phyloP scores from a whole-genome alignment of 2,113 vertebrate genomes.

The Microcebus ravelobensis region DNA sequence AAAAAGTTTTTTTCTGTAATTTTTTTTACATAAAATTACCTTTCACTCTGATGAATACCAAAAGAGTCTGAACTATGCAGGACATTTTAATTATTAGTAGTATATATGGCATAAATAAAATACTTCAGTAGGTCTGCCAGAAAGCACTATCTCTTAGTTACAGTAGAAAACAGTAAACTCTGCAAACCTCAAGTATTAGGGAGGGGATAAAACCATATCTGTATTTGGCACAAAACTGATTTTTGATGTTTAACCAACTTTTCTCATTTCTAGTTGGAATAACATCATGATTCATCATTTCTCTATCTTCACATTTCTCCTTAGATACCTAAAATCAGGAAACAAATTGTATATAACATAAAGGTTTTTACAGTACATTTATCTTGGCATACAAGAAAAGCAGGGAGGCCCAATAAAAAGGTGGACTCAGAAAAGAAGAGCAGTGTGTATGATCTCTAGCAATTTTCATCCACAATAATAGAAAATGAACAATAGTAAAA shows the following conservation, averaged over 20 bases:
- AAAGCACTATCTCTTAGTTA: background rate
- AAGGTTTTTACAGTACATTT: background rate
- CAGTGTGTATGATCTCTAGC: background rate
- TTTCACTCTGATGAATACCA: background rate
- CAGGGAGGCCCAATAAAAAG: background rate
- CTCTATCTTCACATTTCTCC: conserved; percentile 51
- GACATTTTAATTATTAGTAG: background rate
- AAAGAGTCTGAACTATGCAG: background rate
- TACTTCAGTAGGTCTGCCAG: background rate
- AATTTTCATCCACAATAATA: background rate
- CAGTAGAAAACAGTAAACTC: background rate
- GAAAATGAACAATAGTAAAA: background rate
- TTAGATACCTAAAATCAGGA: conserved; percentile 46
- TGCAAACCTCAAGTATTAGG: background rate
- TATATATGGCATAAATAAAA: background rate
- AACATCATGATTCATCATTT: conserved; percentile 64
- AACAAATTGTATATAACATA: conserved; percentile 33
- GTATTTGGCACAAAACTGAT: conserved; percentile 68
- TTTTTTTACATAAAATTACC: conserved; percentile 13
- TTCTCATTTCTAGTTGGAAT: conserved; percentile 46
- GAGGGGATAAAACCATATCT: conserved; percentile 34
- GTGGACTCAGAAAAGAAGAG: fast-evolving
- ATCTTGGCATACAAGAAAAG: background rate
- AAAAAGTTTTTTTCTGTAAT: background rate
- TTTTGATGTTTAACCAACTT: conserved; percentile 72